Percentiles rank a stretch among this genome's conserved stretches.
Conservation (phyloP, 2,113 vertebrate species). For the Maccullochella peelii region DNA sequence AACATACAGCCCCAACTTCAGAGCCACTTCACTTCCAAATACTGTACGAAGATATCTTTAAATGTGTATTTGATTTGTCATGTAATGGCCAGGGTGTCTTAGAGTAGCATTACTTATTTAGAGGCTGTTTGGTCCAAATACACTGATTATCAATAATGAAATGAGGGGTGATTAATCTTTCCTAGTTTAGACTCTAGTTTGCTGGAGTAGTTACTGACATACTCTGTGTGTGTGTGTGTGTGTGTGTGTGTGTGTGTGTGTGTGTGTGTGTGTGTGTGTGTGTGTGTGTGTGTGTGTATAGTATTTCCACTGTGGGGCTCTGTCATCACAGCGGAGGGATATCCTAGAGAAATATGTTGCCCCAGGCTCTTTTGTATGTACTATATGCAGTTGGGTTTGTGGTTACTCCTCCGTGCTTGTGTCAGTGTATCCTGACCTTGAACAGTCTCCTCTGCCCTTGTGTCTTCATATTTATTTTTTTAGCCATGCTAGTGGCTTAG, state of each 20-base stretch:
- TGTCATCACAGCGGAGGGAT: conserved; percentile 38
- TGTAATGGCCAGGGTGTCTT: conserved; percentile 14
- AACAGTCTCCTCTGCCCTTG: not conserved
- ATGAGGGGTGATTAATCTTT: conserved; percentile 78
- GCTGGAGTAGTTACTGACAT: conserved; percentile 44
- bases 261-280: conserved; percentile 29
- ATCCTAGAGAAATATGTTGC: conserved; percentile 19
- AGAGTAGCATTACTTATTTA: conserved; percentile 76
- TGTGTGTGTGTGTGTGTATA: conserved; percentile 10
- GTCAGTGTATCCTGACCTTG: not conserved
- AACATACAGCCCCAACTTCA: not conserved
- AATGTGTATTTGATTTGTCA: conserved; percentile 34
- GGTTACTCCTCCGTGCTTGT: not conserved
- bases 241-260: too few relatives aligned
- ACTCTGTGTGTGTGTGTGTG: conserved; percentile 42
- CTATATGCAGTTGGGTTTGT: conserved; percentile 14
- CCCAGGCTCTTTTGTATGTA: conserved; percentile 1
- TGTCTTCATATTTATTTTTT: not conserved
- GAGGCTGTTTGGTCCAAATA: conserved; percentile 74
- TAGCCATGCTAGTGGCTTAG: not conserved
- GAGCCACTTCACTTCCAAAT: not conserved
- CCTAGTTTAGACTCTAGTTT: conserved; percentile 41
- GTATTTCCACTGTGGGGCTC: conserved; percentile 21
- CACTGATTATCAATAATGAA: conserved; percentile 80
- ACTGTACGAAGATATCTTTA: conserved; percentile 25